Conservation (phyloP, 2,113 vertebrate genomes). For the Tylochromis polylepis region DNA sequence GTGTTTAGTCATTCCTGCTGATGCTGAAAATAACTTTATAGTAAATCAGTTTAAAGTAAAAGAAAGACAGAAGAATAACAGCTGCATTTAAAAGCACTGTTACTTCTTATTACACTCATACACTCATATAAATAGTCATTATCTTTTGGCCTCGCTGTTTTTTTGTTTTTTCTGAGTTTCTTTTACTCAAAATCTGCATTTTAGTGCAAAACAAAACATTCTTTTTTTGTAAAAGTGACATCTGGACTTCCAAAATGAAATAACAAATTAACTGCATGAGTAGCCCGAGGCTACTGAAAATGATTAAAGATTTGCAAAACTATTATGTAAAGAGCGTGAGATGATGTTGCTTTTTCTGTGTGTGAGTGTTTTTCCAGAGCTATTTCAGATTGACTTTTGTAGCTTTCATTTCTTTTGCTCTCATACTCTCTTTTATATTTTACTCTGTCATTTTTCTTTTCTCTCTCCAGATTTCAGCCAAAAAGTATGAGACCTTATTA, state of each 20-base stretch:
- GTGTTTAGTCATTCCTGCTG: background rate
- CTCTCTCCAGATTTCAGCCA: background rate
- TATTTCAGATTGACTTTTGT: background rate
- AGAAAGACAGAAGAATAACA: background rate
- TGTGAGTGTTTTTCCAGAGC: background rate
- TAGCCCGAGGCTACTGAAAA: background rate
- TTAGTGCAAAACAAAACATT: background rate
- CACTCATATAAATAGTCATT: background rate
- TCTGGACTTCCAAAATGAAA: background rate
- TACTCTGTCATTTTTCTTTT: background rate
- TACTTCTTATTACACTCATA: background rate
- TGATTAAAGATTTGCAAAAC: background rate
- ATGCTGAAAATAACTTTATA: background rate
- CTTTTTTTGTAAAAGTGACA: background rate
- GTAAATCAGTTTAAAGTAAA: background rate
- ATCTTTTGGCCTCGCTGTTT: background rate
- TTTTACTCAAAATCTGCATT: background rate
- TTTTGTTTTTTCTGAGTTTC: background rate
- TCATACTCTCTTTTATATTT: background rate
- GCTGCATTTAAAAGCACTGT: background rate
- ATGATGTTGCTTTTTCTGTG: background rate
- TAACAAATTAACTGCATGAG: background rate
- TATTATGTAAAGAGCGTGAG: background rate
- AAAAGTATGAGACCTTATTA: background rate
- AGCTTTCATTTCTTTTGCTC: background rate